Percentiles rank a stretch among this genome's conserved stretches.
Conservation (phyloP, 2,797 vertebrate species). For the Menidia menidia region DNA sequence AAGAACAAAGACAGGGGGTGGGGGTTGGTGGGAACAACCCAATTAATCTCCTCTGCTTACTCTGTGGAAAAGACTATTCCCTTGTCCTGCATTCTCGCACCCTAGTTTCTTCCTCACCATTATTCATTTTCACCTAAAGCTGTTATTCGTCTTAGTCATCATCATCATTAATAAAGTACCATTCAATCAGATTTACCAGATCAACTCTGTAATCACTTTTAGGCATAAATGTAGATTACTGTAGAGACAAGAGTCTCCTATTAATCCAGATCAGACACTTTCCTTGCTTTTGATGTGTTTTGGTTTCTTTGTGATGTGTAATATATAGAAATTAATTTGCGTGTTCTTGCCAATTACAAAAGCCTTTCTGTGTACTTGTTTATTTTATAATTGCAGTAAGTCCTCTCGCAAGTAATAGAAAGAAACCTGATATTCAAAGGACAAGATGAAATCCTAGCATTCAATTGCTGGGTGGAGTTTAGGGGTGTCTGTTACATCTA, state of each 20-base stretch:
- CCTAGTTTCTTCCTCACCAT: constrained; percentile 23
- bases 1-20: constrained; percentile 53
- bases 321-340: not conserved
- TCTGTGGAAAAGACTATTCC: constrained; percentile 43
- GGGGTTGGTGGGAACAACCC: constrained; percentile 58
- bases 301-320: not conserved
- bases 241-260: constrained; percentile 1
- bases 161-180: constrained; percentile 2
- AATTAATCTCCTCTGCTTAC: constrained; percentile 55
- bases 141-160: constrained; percentile 16
- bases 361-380: constrained; percentile 12
- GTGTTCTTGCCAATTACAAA: not conserved
- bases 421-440: constrained; percentile 66
- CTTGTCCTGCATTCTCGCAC: constrained; percentile 29
- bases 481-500: constrained; percentile 53
- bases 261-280: not conserved
- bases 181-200: constrained; percentile 3
- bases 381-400: constrained; percentile 27
- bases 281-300: not conserved
- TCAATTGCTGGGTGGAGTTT: constrained; percentile 33
- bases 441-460: constrained; percentile 59
- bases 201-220: constrained; percentile 3
- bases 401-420: constrained; percentile 39
- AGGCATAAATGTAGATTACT: not conserved
- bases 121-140: constrained; percentile 29